Base-by-base conservation (phyloP, 2,888 invertebrate genomes). In the Cephonodes hylas region DNA sequence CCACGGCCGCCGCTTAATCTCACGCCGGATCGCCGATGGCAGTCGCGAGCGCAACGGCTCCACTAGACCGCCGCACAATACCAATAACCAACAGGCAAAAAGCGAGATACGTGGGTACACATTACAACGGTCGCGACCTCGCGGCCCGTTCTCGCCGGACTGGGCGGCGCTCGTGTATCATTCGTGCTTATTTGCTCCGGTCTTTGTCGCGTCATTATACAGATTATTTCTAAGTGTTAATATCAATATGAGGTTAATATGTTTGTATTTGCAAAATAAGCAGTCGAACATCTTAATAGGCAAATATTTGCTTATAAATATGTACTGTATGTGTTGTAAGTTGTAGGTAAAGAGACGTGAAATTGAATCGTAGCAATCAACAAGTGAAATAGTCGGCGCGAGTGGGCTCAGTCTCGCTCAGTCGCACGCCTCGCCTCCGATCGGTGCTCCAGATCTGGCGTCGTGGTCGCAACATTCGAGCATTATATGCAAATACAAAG, bases 401-500 rank as follows among this genome's bases (percentile, higher is more conserved):
- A 18, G 53, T 18, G 18, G 6, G 53, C 38, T 38, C 13, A 38
- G 38, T 38, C n/a, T n/a, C 15, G 53, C 72, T 64, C 73, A 72
- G 74, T 79, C 79, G 72, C 85, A 86, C 86, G 85, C 83, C 78
- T 71, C 68, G 65, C 63, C 68, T 72, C 71, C 66, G 82, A 89
- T 89, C 89, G 80, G 57, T 85, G 89, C 85, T 88, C 89, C 71
- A 89, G 84, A 89, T 89, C 89, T 88, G 63, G 71, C 77, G 68
- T 86, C 85, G 87, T 86, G 86, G 85, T 81, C 83, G 83, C 84
- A 68, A 83, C 80, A 79, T 80, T 80, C 79, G 75, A 72, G 83
- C 84, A 86, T 89, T 89, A 88, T 89, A 89, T 89, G 88, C 85
- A 86, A 89, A 89, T 88, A 77, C 75, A 69, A 72, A 73, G 69